Evolutionary conservation across 2,888 invertebrate species (phyloP), one percentile per base, ranked within the genome.

Genomic region (Cremastinae sp.): DNA sequence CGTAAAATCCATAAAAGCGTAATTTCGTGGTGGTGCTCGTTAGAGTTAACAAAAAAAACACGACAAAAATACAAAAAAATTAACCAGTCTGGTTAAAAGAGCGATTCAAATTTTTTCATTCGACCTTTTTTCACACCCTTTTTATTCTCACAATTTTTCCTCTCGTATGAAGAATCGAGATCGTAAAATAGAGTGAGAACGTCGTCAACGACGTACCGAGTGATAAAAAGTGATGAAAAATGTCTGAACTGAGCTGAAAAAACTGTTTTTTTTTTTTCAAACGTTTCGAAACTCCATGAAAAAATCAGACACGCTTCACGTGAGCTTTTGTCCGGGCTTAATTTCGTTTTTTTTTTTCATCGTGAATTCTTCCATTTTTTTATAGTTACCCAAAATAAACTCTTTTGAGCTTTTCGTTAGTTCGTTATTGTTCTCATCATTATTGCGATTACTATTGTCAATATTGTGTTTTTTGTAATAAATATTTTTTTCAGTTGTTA

Each of bases 231-330:
- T 5, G 37, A 39, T 12, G 53, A 39, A 35, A 69, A 64, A 49
- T 18, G 47, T 28, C 28, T 5, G 2, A 45, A 53, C 58, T 22
- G 35, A 22, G 45, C 45, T 59, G 22, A 47, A 53, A 43, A 45
- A 43, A 59, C 12, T 43, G 45, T 49, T 35, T 39, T 59, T 45
- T 53, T 59, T 66, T 78, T n/a, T n/a, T n/a, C n/a, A n/a, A 82
- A 81, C 78, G 78, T 80, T 82, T 71, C 55, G 65, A 41, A 37
- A 70, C 55, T 53, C 70, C 65, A 45, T 64, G 56, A 68, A 81
- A 79, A 81, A 80, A 82, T 80, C 77, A 78, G 78, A 80, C 81
- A 80, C 78, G 82, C 75, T 73, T 73, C 45, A 71, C 75, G 69
- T 66, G 65, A 79, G 61, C 80, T 79, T 79, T 75, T 79, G 78